Conservation (phyloP, 2,113 vertebrate species). For the Taxidea taxus region DNA sequence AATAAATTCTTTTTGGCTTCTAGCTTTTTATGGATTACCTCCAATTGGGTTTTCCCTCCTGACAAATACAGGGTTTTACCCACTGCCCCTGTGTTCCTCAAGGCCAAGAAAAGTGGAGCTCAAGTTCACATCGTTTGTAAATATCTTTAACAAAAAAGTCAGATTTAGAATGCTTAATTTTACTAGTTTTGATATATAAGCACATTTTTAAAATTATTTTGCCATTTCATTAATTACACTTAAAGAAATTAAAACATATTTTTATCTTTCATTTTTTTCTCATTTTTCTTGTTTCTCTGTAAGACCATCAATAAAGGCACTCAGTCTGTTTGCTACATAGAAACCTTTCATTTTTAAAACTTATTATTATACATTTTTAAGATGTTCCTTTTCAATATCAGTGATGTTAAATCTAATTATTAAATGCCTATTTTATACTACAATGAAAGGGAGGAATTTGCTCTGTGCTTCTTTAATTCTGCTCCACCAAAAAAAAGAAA, state of each 20-base stretch:
- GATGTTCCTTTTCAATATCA: neutral
- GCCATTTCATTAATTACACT: neutral
- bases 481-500: neutral
- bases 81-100: neutral
- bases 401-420: neutral
- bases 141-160: neutral
- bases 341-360: neutral
- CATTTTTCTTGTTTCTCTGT: neutral
- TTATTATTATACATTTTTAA: neutral
- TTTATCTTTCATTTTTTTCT: neutral
- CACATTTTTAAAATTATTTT: neutral
- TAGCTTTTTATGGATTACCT: neutral
- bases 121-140: neutral
- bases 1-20: neutral
- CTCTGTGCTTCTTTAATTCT: neutral
- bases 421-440: neutral
- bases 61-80: rapidly evolving
- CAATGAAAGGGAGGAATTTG: neutral
- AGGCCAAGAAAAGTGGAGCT: neutral
- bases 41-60: neutral
- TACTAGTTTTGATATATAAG: neutral
- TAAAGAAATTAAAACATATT: neutral
- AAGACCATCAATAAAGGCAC: neutral
- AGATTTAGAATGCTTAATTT: neutral
- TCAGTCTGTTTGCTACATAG: neutral